These are phyloP conservation scores for Syrphus vitripennis DNA, from an alignment of 2,888 invertebrate genomes.

Conservation along the genomic window DNA sequence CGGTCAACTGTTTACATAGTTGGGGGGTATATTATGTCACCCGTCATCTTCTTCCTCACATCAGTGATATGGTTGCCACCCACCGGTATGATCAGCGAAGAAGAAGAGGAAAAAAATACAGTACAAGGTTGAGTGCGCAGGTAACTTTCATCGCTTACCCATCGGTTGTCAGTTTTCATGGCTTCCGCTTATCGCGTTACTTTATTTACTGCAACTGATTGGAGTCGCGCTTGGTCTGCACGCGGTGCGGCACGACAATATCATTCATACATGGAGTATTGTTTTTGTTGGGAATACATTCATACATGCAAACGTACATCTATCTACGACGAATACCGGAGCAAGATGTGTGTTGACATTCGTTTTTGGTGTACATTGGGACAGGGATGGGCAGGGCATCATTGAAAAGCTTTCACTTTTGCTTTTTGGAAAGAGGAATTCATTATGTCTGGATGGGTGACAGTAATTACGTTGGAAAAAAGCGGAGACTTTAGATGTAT, in stretches of 20 bases:
- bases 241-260: conserved; percentile 18
- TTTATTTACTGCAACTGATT: conserved; percentile 63
- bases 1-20: conserved; percentile 52
- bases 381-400: conserved; percentile 19
- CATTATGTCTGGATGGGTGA: conserved; percentile 49
- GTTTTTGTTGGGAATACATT: not conserved
- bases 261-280: not conserved
- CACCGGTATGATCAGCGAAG: not conserved
- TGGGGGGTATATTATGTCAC: conserved; percentile 45
- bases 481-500: conserved; percentile 33
- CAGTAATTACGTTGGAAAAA: conserved; percentile 47
- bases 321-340: not conserved
- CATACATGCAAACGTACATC: no score
- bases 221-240: conserved; percentile 53
- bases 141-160: conserved; percentile 64
- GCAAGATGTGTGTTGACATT: conserved; percentile 57
- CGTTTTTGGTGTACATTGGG: conserved; percentile 34
- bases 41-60: not conserved
- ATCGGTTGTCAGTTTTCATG: conserved; percentile 59
- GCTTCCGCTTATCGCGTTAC: conserved; percentile 63
- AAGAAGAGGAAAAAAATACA: conserved; percentile 5
- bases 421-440: conserved; percentile 40
- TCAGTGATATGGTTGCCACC: conserved; percentile 2
- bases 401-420: conserved; percentile 66
- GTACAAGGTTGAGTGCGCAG: conserved; percentile 67